phyloP scores from a whole-genome alignment of 2,888 invertebrate genomes.

The Hemicrepidius hirtus region DNA sequence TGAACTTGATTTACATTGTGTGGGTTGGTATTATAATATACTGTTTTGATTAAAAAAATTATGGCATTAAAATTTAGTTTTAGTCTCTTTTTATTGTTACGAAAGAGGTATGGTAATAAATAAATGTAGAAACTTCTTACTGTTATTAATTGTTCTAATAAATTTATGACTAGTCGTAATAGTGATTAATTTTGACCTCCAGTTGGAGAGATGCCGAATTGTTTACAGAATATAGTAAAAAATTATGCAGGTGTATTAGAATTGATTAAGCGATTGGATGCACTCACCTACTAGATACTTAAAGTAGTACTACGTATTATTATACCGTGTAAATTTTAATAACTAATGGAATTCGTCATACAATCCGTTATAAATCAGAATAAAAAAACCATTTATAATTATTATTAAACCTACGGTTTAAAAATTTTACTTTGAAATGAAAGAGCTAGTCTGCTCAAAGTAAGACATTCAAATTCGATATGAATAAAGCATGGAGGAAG shows the following conservation, averaged over 20 bases:
- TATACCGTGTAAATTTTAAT: constrained; percentile 21
- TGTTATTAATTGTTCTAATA: too few relatives aligned
- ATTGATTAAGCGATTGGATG: constrained; percentile 21
- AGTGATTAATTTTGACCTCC: constrained; percentile 14
- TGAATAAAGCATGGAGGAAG: constrained; percentile 2
- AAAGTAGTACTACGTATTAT: constrained; percentile 21
- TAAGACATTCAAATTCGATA: constrained; percentile 13
- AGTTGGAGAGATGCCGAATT: constrained; percentile 3
- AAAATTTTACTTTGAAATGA: not conserved
- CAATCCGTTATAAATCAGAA: constrained; percentile 2
- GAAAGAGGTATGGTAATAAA: too few relatives aligned
- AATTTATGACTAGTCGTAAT: not conserved
- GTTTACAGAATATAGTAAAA: constrained; percentile 7
- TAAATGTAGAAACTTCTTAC: too few relatives aligned
- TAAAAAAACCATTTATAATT: not conserved
- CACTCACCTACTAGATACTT: constrained; percentile 23
- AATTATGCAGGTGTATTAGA: constrained; percentile 16
- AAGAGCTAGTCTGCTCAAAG: not conserved
- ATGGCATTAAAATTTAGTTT: too few relatives aligned
- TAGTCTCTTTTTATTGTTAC: too few relatives aligned
- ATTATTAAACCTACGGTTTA: not conserved
- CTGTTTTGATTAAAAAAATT: too few relatives aligned
- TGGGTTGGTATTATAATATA: too few relatives aligned
- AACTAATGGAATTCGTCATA: constrained; percentile 27
- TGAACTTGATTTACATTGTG: too few relatives aligned